phyloP scores from a whole-genome alignment of 2,113 vertebrate species.

The Terrapene triunguis region DNA sequence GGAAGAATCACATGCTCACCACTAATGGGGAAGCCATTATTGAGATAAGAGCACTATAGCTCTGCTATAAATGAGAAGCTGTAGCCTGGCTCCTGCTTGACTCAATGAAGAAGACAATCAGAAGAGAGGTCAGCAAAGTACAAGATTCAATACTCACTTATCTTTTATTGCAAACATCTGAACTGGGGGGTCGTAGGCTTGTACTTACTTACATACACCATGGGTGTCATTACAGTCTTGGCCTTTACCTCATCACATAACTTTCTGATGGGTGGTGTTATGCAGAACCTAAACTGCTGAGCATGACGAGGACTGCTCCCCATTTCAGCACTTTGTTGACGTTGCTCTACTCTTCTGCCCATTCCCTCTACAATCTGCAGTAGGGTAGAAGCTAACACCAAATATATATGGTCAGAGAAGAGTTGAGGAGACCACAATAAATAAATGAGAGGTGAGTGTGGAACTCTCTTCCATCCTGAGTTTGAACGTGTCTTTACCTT shows the following conservation, averaged over 20 bases:
- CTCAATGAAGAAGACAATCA: background rate
- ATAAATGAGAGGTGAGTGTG: background rate
- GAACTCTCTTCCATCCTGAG: background rate
- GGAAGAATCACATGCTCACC: background rate
- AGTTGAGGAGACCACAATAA: background rate
- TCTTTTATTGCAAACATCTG: background rate
- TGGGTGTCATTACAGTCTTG: background rate
- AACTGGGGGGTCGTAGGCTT: background rate
- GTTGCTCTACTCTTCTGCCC: background rate
- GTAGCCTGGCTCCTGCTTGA: background rate
- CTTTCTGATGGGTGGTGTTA: background rate
- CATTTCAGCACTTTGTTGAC: background rate
- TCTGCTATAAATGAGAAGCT: background rate
- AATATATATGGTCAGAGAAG: background rate
- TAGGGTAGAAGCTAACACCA: background rate
- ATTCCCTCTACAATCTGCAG: background rate
- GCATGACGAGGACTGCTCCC: background rate
- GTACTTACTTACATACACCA: background rate
- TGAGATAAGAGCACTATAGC: fast-evolving
- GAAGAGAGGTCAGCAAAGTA: background rate
- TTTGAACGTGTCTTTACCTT: background rate
- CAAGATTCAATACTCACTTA: background rate
- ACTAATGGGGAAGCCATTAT: background rate
- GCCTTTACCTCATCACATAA: background rate
- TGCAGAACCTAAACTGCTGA: background rate